These are phyloP conservation scores for Cryptophagus acutangulus DNA, from an alignment of 2,888 invertebrate genomes.

Conservation along the genomic window DNA sequence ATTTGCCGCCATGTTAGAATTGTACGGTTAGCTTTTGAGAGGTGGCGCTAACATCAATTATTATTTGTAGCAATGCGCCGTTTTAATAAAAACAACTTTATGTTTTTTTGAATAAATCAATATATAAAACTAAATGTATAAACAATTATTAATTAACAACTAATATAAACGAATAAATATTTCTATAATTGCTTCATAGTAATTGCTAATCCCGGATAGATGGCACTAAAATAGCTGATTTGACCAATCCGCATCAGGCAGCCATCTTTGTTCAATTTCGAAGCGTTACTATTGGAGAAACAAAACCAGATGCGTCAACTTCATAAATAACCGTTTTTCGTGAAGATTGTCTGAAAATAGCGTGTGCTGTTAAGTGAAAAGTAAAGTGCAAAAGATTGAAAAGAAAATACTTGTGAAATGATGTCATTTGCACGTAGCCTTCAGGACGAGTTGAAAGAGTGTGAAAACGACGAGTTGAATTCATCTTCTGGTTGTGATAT, in stretches of 20 bases:
- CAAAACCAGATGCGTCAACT: conserved; percentile 35
- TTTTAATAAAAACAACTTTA: no score
- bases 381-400: not conserved
- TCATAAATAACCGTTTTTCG: conserved; percentile 32
- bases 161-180: no score
- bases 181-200: no score
- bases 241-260: not conserved
- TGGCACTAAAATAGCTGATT: not conserved
- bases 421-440: conserved; percentile 35
- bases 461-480: conserved; percentile 39
- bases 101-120: no score
- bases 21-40: no score
- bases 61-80: no score
- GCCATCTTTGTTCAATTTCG: conserved; percentile 30
- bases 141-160: no score
- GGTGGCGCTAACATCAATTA: no score
- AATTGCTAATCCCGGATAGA: not conserved
- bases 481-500: conserved; percentile 58
- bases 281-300: no score
- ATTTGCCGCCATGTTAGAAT: no score
- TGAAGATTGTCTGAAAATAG: conserved; percentile 3
- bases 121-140: no score
- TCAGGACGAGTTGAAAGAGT: conserved; percentile 33
- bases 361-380: conserved; percentile 3
- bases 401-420: no score